phyloP scores from a whole-genome alignment of 37 sponge, comb jelly and placozoan genomes.

The Beroe forskalii region DNA sequence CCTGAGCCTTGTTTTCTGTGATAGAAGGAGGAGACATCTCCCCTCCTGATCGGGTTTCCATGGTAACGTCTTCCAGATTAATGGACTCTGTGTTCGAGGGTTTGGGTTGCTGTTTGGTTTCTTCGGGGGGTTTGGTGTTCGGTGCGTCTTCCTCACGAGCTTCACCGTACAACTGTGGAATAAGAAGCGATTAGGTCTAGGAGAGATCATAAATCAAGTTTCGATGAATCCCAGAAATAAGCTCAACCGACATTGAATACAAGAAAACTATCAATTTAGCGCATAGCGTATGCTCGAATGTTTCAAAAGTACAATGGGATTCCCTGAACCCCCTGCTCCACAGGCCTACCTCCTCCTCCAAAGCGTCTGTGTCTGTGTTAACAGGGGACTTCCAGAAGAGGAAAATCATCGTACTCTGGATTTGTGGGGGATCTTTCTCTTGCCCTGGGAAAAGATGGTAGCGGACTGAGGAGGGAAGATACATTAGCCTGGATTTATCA shows the following conservation, averaged over 20 bases:
- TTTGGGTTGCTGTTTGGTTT: not conserved
- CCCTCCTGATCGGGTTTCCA: not conserved
- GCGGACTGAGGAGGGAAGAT: no score
- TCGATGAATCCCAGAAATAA: no score
- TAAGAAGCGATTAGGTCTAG: no score
- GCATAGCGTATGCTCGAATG: no score
- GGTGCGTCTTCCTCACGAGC: not conserved
- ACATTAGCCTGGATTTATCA: no score
- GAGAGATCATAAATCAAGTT: not conserved
- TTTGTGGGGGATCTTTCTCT: slow-evolving; percentile 52
- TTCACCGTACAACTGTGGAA: not conserved
- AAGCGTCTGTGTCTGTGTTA: slow-evolving; percentile 20
- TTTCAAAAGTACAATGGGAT: no score
- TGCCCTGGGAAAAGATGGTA: slow-evolving; percentile 1
- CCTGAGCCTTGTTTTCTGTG: slow-evolving; percentile 11
- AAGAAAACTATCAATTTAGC: no score
- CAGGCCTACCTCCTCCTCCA: slow-evolving; percentile 46
- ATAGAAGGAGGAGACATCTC: no score
- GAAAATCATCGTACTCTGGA: slow-evolving; percentile 57
- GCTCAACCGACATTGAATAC: no score
- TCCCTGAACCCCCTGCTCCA: no score
- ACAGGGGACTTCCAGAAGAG: slow-evolving; percentile 63
- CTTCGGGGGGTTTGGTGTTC: not conserved
- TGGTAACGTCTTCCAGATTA: not conserved
- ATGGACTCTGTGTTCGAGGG: no score